A percentile compares a stretch with the other conserved stretches of the same genome.
Evolutionary conservation across 2,888 invertebrate species (phyloP).

Genomic region (Eremobia ochroleuca): DNA sequence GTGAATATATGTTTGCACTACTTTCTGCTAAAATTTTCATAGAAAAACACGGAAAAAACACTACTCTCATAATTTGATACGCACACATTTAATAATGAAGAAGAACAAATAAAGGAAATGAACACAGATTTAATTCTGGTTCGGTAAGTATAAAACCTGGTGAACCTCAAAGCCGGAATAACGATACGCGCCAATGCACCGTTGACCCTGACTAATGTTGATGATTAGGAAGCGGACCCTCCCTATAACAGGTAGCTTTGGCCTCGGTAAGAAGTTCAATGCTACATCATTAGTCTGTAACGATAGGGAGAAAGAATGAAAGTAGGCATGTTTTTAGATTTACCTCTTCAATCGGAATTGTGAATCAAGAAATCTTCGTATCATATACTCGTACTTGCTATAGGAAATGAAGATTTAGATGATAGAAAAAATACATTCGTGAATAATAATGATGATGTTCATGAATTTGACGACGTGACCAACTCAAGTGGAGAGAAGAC

Average conservation of each 20-base stretch:
- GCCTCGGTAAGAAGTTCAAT: conserved; percentile 18
- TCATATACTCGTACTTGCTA: too few species aligned
- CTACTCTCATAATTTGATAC: background rate
- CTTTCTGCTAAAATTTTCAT: background rate
- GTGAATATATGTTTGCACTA: background rate
- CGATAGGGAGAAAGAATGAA: background rate
- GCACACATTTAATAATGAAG: background rate
- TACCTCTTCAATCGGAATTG: background rate
- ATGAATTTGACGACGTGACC: background rate
- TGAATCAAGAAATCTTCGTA: background rate
- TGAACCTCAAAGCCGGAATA: conserved; percentile 50
- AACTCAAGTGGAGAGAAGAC: background rate
- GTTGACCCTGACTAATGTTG: conserved; percentile 52
- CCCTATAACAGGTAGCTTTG: conserved; percentile 20
- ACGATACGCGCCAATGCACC: conserved; percentile 34
- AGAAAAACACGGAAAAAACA: background rate
- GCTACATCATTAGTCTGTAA: background rate
- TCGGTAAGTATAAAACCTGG: conserved; percentile 26
- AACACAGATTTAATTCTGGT: conserved; percentile 17
- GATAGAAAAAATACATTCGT: too few species aligned
- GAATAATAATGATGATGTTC: too few species aligned
- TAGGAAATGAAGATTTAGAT: too few species aligned
- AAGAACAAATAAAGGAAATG: conserved; percentile 16
- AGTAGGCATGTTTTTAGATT: background rate
- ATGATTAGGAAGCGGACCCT: conserved; percentile 41